Base-by-base conservation (phyloP, 2,797 vertebrate genomes). In the Meriones psammophilus region DNA sequence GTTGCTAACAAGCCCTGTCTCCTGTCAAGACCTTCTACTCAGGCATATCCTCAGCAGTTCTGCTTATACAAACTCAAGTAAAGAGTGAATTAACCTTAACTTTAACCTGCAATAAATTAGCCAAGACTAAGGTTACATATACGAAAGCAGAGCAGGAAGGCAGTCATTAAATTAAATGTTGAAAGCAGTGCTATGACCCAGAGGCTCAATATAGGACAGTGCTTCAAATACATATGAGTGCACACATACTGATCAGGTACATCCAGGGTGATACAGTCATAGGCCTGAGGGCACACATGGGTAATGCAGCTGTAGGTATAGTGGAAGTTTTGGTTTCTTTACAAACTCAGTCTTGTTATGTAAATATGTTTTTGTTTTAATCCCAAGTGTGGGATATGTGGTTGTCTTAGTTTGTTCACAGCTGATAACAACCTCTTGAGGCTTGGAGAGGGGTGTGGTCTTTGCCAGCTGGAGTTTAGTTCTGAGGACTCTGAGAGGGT, bases 1-100 rank as follows among this genome's bases (percentile, higher is more conserved):
- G 28, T 33, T 24, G n/a, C 68, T 96, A 94, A 95, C 39, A 96
- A 97, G 62, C 39, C 68, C 60, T 71, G 33, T 39, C 60, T 87
- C 77, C 50, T 71, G 42, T 88, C 77, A 74, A 81, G 39, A 58
- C 18, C 8, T 0, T 88, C 68, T 71, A 83, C 58, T 36, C 77
- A 92, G 28, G 22, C 9, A 60, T 18, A 78, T 69, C 18, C 8
- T 69, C 26, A 9, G 77, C 0, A 39, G 18, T 66, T 30, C 3
- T 80, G 30, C 80, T 22, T 84, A 62, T 81, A 24, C 17, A 89
- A 74, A 88, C 30, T 71, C 66, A 86, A 74, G 24, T 69, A 81
- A 88, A 76, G 22, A 78, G 14, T 10, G 74, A 85, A 88, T 88
- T 64, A 93, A 91, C 15, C 5, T 33, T 66, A 89, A 88, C 20